Evolutionary conservation across 2,888 invertebrate genomes (phyloP), one percentile per base, ranked within the genome.

Genomic region (Phortica okadai): DNA sequence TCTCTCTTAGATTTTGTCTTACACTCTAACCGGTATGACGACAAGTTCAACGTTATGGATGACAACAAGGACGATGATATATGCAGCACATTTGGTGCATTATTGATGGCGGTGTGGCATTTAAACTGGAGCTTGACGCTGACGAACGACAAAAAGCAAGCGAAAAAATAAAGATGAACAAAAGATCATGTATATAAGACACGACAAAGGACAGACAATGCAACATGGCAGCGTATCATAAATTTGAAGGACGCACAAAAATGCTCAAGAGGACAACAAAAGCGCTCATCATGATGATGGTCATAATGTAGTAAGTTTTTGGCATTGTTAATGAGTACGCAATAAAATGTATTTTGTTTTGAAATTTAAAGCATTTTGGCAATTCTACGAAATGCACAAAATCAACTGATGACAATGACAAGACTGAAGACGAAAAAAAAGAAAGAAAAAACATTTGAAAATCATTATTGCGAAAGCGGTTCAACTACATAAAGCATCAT

Each of bases 121-220:
- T 87, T 87, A 85, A 84, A 87, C 82, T 87, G 86, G 86, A 79
- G 82, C 82, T 78, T 50, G 50, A 69, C 5, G 45, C 44, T 16
- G 25, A 16, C 16, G 25, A 62, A 33, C 64, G 75, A 62, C 64
- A 64, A 67, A 67, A 64, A 56, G 45, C 21, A 16, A 66, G 42
- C 66, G 16, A 69, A 44, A 69, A 69, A 69, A 44, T 14, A 69
- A 69, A 77, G 64, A 45, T 21, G 58, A 74, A 33, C 33, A 33
- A 33, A 33, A 33, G 33, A 33, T 33, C 4, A 33, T 33, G 33
- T 33, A 33, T 33, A 33, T 64, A 56, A 16, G 21, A 21, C 21
- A 21, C 21, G 21, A 21, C 21, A 41, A 33, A 41, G 41, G 66
- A 16, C 66, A 66, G 66, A 56, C 56, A 44, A 66, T 44, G 41